phyloP scores from a whole-genome alignment of 2,113 vertebrate species.

The Pitta sordida region DNA sequence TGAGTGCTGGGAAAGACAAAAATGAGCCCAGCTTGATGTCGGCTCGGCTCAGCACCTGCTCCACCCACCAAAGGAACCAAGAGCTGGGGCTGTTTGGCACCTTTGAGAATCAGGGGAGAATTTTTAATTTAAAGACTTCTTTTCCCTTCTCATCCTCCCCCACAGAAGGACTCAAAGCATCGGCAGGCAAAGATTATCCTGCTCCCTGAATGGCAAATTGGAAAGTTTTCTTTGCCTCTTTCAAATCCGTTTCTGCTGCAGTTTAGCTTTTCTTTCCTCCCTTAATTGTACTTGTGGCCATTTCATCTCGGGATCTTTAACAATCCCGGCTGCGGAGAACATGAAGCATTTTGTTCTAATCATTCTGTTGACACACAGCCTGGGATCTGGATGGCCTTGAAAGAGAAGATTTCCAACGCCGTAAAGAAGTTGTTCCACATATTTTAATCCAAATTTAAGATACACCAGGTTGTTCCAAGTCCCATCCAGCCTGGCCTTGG shows the following conservation, averaged over 20 bases:
- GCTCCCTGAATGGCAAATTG: conserved; percentile 40
- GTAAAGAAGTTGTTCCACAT: neutral
- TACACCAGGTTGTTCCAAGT: neutral
- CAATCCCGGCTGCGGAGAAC: neutral
- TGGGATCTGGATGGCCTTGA: rapidly evolving
- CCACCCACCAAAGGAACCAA: conserved; percentile 45
- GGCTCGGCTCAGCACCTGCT: conserved; percentile 53
- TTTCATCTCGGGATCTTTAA: conserved; percentile 9
- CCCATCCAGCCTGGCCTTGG: neutral
- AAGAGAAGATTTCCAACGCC: neutral
- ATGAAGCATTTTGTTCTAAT: conserved; percentile 20
- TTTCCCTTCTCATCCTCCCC: conserved; percentile 45
- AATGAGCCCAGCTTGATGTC: conserved; percentile 55
- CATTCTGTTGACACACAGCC: neutral
- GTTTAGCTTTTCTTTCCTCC: conserved; percentile 16
- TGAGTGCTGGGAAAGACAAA: conserved; percentile 44
- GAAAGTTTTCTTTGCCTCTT: conserved; percentile 39
- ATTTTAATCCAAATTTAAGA: neutral
- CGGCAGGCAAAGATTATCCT: conserved; percentile 19
- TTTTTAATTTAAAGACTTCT: conserved; percentile 64
- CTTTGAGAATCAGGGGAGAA: conserved; percentile 51
- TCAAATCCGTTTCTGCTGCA: conserved; percentile 14
- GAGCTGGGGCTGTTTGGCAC: conserved; percentile 53
- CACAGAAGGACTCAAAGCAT: conserved; percentile 49
- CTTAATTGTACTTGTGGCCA: conserved; percentile 16